Percentiles rank a stretch among this genome's conserved stretches.
Evolutionary conservation across 2,797 vertebrate species (phyloP).

Genomic region (Cyclopterus lumpus): DNA sequence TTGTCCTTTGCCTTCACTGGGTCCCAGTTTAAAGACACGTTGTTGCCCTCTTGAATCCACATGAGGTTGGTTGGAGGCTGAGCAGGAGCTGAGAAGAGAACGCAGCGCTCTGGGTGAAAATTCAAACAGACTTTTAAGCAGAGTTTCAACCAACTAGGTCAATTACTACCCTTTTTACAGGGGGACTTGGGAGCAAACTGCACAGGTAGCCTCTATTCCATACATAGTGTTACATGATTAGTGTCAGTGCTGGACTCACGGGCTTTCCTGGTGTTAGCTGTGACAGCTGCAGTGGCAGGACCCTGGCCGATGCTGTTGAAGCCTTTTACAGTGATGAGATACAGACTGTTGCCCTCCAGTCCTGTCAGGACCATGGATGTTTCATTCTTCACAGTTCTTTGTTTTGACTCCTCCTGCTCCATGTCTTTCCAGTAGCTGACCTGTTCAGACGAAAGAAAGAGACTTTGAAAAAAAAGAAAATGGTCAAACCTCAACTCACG

Average conservation of each 20-base stretch:
- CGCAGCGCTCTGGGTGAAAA: slow-evolving; percentile 7
- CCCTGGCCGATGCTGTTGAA: slow-evolving; percentile 96
- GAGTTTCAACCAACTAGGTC: slow-evolving; percentile 57
- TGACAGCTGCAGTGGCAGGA: slow-evolving; percentile 86
- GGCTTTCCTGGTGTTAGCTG: slow-evolving; percentile 89
- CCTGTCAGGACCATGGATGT: slow-evolving; percentile 90
- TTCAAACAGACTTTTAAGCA: slow-evolving; percentile 31
- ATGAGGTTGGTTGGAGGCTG: slow-evolving; percentile 91
- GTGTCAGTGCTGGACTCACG: slow-evolving; percentile 85
- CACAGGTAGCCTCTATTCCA: slow-evolving; percentile 57
- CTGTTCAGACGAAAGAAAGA: slow-evolving; percentile 75
- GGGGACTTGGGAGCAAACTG: slow-evolving; percentile 44
- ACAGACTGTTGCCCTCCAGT: slow-evolving; percentile 91
- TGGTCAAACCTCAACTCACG: no score
- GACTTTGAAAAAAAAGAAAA: neutral
- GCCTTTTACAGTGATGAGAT: slow-evolving; percentile 91
- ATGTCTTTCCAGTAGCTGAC: slow-evolving; percentile 93
- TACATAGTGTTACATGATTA: slow-evolving; percentile 52
- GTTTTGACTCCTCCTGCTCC: slow-evolving; percentile 91
- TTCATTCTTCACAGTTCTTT: slow-evolving; percentile 91
- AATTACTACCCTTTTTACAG: slow-evolving; percentile 51
- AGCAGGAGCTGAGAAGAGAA: slow-evolving; percentile 86
- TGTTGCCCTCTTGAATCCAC: slow-evolving; percentile 96
- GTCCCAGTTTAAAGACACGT: slow-evolving; percentile 94
- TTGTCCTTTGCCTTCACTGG: slow-evolving; percentile 92